Percentiles rank a stretch among this genome's conserved stretches.
These are phyloP conservation scores for Calliopsis andreniformis DNA, from an alignment of 1,140 invertebrate species.

Conservation along the genomic window DNA sequence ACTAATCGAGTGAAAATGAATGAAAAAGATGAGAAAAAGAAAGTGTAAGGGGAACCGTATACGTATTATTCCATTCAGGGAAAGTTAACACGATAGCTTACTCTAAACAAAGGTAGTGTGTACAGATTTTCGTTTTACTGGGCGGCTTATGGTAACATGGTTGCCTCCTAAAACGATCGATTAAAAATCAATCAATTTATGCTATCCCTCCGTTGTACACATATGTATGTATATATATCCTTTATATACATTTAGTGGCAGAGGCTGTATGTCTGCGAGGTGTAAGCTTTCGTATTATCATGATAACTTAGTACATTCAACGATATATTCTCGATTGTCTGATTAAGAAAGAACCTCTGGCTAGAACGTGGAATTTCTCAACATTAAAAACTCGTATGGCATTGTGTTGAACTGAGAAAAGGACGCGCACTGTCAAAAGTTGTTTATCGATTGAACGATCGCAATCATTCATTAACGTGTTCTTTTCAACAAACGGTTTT, in stretches of 20 bases:
- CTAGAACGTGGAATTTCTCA: conserved; percentile 3
- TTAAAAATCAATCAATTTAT: conserved; percentile 71
- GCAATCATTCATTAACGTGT: too few relatives aligned
- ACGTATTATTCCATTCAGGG: conserved; percentile 7
- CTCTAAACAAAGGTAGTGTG: conserved; percentile 38
- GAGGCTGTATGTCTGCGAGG: conserved; percentile 75
- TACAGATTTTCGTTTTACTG: conserved; percentile 49
- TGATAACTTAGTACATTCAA: conserved; percentile 67
- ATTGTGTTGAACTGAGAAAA: not conserved
- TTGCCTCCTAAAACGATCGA: conserved; percentile 67
- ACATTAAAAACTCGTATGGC: not conserved
- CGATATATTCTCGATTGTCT: conserved; percentile 69
- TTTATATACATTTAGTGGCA: conserved; percentile 72
- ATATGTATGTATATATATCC: conserved; percentile 60
- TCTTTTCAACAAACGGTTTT: conserved; percentile 18
- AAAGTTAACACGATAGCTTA: conserved; percentile 33
- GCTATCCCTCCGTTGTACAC: conserved; percentile 56
- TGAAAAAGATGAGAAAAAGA: not conserved
- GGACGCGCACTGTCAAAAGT: too few relatives aligned
- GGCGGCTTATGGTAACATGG: conserved; percentile 65
- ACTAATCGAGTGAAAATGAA: not conserved
- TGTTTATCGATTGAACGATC: too few relatives aligned
- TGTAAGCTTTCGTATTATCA: conserved; percentile 72
- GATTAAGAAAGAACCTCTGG: conserved; percentile 71
- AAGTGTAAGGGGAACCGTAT: not conserved